Base-by-base conservation (phyloP, 2,888 invertebrate genomes). In the Polia nebulosa region DNA sequence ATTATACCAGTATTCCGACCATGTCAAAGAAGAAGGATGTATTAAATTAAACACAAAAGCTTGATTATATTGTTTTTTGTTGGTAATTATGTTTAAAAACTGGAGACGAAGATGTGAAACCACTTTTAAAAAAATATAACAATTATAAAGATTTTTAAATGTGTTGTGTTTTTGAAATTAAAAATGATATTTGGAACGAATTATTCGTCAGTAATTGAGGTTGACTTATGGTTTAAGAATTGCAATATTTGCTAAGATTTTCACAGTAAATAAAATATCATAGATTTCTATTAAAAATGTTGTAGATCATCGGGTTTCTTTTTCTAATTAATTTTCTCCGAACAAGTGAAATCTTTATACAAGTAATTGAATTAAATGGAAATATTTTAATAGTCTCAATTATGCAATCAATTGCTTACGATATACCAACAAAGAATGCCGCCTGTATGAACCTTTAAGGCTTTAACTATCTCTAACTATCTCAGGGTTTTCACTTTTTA, bases 1-100 rank as follows among this genome's bases (percentile, higher is more conserved):
- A 72, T 82, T 76, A 76, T 55, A 69, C 61, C 29, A 45, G 59
- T 73, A 73, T 76, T 53, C 25, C 55, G 25, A 68, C 53, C 69
- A 67, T 70, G n/a, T 29, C 25, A 51, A 62, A 65, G 47, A 56
- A 56, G 36, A 49, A 6, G 29, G 13, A 44, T 52, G 20, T 44
- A 20, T 20, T 27, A 41, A 41, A 41, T 0, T 20, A 56, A 62
- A 78, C 13, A 41, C 74, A 77, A 72, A 76, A 34, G 22, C 34
- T 53, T 65, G 1, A 70, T 64, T 59, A 52, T 52, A 27, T 69
- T 20, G 53, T 64, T 51, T 67, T 67, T 58, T 41, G 45, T n/a
- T 13, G 8, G 25, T 57, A 53, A 74, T 63, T 58, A 55, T 36
- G 11, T 39, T 9, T 17, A 72, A 72, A 69, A 69, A 76, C 44